Percentiles rank a stretch among this genome's conserved stretches.
These are phyloP conservation scores for Pseudomugil gertrudae DNA, from an alignment of 2,797 vertebrate species.

Conservation along the genomic window DNA sequence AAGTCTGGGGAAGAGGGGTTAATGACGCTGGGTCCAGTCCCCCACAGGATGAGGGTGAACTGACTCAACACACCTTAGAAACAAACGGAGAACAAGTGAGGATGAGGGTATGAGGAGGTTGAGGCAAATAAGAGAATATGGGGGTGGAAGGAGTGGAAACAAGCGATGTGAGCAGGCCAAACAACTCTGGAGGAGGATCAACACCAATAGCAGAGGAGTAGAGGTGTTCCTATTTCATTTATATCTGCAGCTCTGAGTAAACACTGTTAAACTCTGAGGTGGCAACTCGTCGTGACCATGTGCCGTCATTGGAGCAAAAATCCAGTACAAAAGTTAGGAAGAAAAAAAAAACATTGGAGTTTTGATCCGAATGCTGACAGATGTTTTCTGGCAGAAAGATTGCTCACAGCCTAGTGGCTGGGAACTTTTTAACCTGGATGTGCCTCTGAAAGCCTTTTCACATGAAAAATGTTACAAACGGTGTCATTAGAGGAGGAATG, in stretches of 20 bases:
- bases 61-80: constrained; percentile 90
- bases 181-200: constrained; percentile 45
- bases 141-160: constrained; percentile 38
- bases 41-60: constrained; percentile 92
- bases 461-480: constrained; percentile 6
- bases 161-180: constrained; percentile 32
- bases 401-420: background rate
- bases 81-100: constrained; percentile 13
- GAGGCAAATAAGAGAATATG: constrained; percentile 39
- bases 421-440: constrained; percentile 24
- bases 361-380: constrained; percentile 22
- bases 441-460: constrained; percentile 18
- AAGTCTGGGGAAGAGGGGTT: constrained; percentile 80
- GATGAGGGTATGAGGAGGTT: background rate
- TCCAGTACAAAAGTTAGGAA: background rate
- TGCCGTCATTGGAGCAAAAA: constrained; percentile 16
- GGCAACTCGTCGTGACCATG: constrained; percentile 20
- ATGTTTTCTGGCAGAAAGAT: constrained; percentile 2
- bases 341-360: constrained; percentile 1
- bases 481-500: constrained; percentile 22
- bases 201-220: constrained; percentile 29
- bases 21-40: constrained; percentile 84
- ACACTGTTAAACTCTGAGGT: constrained; percentile 29
- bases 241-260: constrained; percentile 31
- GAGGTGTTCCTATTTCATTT: constrained; percentile 22